Percentiles rank a stretch among this genome's conserved stretches.
phyloP scores from a whole-genome alignment of 2,888 invertebrate genomes.

The Limnephilus lunatus region DNA sequence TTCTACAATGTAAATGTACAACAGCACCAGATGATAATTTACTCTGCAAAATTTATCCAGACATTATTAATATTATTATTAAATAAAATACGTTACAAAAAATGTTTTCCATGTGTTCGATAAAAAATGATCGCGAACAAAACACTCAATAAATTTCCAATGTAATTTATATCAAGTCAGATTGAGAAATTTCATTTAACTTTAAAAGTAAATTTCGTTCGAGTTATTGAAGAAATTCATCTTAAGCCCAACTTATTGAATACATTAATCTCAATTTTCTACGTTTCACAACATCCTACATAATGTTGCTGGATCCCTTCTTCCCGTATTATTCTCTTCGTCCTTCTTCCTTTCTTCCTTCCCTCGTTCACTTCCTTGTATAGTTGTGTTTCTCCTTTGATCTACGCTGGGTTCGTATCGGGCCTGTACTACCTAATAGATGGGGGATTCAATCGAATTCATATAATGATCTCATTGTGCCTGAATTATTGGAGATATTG shows the following conservation, averaged over 20 bases:
- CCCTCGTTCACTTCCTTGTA: not conserved
- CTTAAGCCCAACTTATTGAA: conserved; percentile 14
- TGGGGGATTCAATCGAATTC: not conserved
- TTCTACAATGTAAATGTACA: no score
- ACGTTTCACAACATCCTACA: not conserved
- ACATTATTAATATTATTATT: not conserved
- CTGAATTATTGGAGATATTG: not conserved
- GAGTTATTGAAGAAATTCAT: conserved; percentile 26
- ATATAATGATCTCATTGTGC: not conserved
- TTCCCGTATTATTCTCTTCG: not conserved
- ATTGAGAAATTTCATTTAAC: not conserved
- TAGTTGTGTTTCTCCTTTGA: conserved; percentile 11
- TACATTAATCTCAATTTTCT: conserved; percentile 32
- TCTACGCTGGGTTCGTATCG: conserved; percentile 8
- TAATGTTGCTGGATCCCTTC: not conserved
- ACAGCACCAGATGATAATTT: not conserved
- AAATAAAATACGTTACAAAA: not conserved
- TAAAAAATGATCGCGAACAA: not conserved
- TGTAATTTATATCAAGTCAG: not conserved
- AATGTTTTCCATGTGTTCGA: not conserved
- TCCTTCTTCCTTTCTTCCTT: not conserved
- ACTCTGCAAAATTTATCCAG: not conserved
- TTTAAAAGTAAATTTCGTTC: not conserved
- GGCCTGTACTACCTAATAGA: not conserved
- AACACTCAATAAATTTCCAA: not conserved